Evolutionary conservation across 2,113 vertebrate species (phyloP), one percentile per base, ranked within the genome.

Genomic region (Gavialis gangeticus): DNA sequence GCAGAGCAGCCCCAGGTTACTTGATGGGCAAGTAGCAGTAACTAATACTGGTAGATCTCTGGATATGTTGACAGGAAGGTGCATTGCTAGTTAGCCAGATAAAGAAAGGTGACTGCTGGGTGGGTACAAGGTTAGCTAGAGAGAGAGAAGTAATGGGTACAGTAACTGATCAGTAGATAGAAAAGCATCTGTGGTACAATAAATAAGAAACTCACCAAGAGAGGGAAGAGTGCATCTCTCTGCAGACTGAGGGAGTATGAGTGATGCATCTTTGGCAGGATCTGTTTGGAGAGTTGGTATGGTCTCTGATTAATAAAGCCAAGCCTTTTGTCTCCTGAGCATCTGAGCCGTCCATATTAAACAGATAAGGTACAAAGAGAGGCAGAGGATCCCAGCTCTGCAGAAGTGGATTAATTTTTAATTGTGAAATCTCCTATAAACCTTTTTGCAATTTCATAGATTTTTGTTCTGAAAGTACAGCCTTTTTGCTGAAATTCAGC

Each of bases 21-120:
- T 4, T 6, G 79, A 5, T 58, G 8, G 85, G 66, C 77, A 63
- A 90, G 80, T 57, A 84, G 78, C 93, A 84, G 93, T 59, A 18
- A 27, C 22, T 37, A 37, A 37, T 37, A 12, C 27, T 1, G 34
- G 84, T 86, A 75, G 2, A 82, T 46, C 89, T 24, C 57, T 1
- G 0, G 30, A 5, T 25, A 1, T 2, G 73, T 5, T 64, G 66
- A 24, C 19, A 56, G 17, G 71, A n/a, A 54, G 12, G 82, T 21
- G 80, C 88, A 90, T 73, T 63, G 54, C 37, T 10, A 54, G 59
- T 22, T 5, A 67, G 87, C 82, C 2, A 6, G 82, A 60, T 27
- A 62, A 75, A 59, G 89, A 89, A 84, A 94, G 90, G 34, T 84
- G 91, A 28, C 78, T 87, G 93, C 85, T 81, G 22, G 81, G 84